Percentiles rank a stretch among this genome's conserved stretches.
Evolutionary conservation across 2,113 vertebrate genomes (phyloP).

Genomic region (Talpa occidentalis): DNA sequence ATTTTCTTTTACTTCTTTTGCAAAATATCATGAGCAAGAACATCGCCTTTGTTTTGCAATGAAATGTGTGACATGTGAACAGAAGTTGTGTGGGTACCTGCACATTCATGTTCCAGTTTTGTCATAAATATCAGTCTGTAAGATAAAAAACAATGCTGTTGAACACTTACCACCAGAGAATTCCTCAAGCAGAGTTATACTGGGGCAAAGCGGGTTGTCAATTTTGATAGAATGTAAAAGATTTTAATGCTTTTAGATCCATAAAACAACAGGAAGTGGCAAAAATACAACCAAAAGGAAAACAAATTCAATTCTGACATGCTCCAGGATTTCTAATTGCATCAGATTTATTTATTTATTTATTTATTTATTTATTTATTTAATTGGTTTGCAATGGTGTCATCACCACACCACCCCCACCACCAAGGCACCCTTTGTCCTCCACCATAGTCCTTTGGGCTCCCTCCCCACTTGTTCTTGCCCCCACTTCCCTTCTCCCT

Average conservation of each 20-base stretch:
- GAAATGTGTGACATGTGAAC: background rate
- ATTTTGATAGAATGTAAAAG: slow-evolving; percentile 11
- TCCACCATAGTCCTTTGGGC: no score
- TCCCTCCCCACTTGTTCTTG: no score
- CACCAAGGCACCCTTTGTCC: no score
- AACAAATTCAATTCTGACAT: background rate
- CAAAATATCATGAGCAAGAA: slow-evolving; percentile 4
- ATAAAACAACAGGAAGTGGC: background rate
- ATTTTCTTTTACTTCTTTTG: background rate
- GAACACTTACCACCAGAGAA: slow-evolving; percentile 3
- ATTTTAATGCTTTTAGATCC: slow-evolving; percentile 21
- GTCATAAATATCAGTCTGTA: slow-evolving; percentile 35
- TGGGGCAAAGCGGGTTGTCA: background rate
- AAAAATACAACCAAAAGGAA: background rate
- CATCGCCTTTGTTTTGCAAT: slow-evolving; percentile 37
- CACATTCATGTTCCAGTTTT: slow-evolving; percentile 39
- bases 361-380: no score
- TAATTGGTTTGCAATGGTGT: no score
- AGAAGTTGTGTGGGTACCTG: background rate
- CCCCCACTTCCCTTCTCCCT: no score
- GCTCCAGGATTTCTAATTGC: slow-evolving; percentile 22
- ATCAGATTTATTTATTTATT: background rate
- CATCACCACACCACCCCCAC: no score
- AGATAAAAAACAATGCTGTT: slow-evolving; percentile 1
- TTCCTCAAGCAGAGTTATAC: slow-evolving; percentile 27